phyloP scores from a whole-genome alignment of 2,113 vertebrate genomes.

The Athene cunicularia region DNA sequence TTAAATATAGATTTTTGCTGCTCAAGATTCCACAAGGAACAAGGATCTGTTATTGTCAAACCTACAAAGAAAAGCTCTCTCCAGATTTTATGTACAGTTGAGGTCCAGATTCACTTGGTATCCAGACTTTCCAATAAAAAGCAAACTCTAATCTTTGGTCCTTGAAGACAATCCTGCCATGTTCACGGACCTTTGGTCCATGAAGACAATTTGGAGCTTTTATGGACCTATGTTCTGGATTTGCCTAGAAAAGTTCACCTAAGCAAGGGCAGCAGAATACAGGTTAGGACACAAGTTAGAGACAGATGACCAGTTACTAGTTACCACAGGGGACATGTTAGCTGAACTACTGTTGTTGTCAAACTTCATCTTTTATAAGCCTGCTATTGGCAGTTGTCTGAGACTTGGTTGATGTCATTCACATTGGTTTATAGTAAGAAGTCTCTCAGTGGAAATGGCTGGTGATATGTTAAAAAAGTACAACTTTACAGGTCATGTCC shows the following conservation, averaged over 20 bases:
- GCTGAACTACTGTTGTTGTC: not conserved
- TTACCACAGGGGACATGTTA: not conserved
- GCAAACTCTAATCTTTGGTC: not conserved
- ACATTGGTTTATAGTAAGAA: not conserved
- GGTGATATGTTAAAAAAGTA: not conserved
- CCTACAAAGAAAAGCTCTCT: not conserved
- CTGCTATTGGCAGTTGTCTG: not conserved
- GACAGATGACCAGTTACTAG: not conserved
- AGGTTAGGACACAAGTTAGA: not conserved
- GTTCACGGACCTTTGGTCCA: not conserved
- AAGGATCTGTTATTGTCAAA: not conserved
- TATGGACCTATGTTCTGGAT: not conserved
- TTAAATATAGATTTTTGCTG: not conserved
- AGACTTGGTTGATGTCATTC: not conserved
- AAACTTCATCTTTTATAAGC: not conserved
- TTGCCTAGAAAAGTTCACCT: not conserved
- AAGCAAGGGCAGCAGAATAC: not conserved
- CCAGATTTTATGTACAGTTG: not conserved
- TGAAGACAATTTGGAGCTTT: not conserved
- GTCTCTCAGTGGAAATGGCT: not conserved
- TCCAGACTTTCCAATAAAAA: not conserved
- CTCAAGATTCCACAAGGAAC: not conserved
- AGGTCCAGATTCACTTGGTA: not conserved
- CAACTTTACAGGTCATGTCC: not conserved
- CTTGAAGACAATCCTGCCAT: not conserved